Percentiles rank a stretch among this genome's conserved stretches.
Conservation (phyloP, 2,888 invertebrate genomes). For the Conus canariensis region DNA sequence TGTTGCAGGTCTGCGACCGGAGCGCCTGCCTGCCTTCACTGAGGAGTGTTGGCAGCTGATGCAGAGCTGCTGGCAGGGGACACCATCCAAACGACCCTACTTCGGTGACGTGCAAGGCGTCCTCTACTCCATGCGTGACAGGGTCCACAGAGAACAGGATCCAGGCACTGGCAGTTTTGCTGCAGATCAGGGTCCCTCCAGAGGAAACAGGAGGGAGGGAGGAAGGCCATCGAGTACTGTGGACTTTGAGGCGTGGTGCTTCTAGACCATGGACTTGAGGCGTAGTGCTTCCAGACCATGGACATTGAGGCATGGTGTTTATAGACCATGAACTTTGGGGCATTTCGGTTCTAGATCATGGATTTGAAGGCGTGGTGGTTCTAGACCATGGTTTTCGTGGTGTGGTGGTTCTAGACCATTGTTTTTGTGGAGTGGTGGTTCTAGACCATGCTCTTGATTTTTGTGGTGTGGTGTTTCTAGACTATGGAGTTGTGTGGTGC, state of each 20-base stretch:
- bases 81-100: constrained; percentile 85
- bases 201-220: not conserved
- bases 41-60: constrained; percentile 91
- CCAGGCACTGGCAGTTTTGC: not conserved
- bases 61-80: constrained; percentile 91
- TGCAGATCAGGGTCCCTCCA: not conserved
- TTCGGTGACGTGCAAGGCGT: constrained; percentile 88
- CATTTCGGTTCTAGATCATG: too few relatives aligned
- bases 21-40: constrained; percentile 87
- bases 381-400: too few relatives aligned
- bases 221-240: not conserved
- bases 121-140: constrained; percentile 81
- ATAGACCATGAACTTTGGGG: too few relatives aligned
- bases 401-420: too few relatives aligned
- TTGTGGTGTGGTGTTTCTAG: too few relatives aligned
- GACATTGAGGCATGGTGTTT: too few relatives aligned
- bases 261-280: not conserved
- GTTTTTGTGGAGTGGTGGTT: too few relatives aligned
- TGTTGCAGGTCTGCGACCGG: constrained; percentile 87
- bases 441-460: too few relatives aligned
- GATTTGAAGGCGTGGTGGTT: too few relatives aligned
- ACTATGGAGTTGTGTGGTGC: too few relatives aligned
- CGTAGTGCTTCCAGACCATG: too few relatives aligned
- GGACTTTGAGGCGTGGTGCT: not conserved
- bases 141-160: not conserved